Evolutionary conservation across 92 coral and sea anemone species (phyloP).

Genomic region (Zoanthus sansibaricus): DNA sequence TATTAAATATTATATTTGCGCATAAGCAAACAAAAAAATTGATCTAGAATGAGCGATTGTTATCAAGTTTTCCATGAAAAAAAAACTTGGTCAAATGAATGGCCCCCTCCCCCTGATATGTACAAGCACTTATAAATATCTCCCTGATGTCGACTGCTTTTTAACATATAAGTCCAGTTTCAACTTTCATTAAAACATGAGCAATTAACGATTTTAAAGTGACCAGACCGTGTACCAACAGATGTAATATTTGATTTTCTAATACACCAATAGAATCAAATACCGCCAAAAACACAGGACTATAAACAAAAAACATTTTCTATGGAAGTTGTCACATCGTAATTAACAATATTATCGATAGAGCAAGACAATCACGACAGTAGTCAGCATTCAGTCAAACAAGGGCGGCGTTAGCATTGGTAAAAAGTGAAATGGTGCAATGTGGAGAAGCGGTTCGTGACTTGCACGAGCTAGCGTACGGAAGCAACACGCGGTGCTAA

Average conservation of each 20-base stretch:
- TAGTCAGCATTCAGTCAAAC: no score
- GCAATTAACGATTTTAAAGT: not conserved
- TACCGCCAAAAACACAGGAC: not conserved
- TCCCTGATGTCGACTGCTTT: not conserved
- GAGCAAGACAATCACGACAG: no score
- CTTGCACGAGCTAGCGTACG: no score
- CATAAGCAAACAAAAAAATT: constrained; percentile 12
- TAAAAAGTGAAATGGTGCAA: no score
- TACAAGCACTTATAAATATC: constrained; percentile 48
- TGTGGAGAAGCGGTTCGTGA: no score
- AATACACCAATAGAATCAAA: not conserved
- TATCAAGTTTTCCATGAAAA: constrained; percentile 15
- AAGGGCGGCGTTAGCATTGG: no score
- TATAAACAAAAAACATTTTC: not conserved
- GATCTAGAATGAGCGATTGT: constrained; percentile 10
- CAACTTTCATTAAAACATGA: not conserved
- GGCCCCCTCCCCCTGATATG: not conserved
- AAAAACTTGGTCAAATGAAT: not conserved
- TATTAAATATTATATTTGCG: constrained; percentile 31
- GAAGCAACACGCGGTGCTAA: no score
- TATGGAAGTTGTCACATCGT: no score
- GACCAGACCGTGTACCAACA: not conserved
- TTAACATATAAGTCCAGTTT: not conserved
- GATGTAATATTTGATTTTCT: not conserved
- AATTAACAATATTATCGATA: no score